Conservation (phyloP, 2,113 vertebrate species). For the Hemibates koningsi region DNA sequence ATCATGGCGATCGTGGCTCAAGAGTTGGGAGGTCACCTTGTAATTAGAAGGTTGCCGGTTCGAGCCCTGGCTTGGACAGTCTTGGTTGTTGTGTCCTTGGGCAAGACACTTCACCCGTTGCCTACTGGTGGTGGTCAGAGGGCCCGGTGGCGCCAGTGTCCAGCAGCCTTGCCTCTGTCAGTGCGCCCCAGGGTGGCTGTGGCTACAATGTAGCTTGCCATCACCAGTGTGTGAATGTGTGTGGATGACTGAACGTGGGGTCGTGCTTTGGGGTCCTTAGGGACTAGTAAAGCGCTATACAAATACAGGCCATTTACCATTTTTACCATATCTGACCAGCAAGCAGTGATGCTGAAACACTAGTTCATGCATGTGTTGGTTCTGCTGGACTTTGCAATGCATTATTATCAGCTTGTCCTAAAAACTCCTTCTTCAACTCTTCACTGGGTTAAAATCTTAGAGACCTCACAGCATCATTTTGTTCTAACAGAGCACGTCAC, state of each 20-base stretch:
- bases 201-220: not conserved
- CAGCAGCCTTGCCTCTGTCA: not conserved
- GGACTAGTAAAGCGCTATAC: not conserved
- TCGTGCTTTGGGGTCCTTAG: not conserved
- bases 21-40: rapidly evolving
- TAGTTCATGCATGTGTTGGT: not conserved
- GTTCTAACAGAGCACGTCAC: not conserved
- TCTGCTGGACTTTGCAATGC: not conserved
- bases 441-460: not conserved
- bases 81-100: too few species aligned
- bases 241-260: not conserved
- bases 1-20: too few species aligned
- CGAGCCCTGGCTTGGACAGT: too few species aligned
- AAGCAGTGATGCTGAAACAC: not conserved
- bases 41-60: too few species aligned
- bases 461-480: not conserved
- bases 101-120: not conserved
- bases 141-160: not conserved
- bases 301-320: not conserved
- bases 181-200: not conserved
- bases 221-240: not conserved
- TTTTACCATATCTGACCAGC: not conserved
- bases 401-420: not conserved
- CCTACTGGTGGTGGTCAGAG: not conserved
- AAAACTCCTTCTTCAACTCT: not conserved